Evolutionary conservation across 2,113 vertebrate species (phyloP), one percentile per base, ranked within the genome.

Genomic region (Tragelaphus strepsiceros): DNA sequence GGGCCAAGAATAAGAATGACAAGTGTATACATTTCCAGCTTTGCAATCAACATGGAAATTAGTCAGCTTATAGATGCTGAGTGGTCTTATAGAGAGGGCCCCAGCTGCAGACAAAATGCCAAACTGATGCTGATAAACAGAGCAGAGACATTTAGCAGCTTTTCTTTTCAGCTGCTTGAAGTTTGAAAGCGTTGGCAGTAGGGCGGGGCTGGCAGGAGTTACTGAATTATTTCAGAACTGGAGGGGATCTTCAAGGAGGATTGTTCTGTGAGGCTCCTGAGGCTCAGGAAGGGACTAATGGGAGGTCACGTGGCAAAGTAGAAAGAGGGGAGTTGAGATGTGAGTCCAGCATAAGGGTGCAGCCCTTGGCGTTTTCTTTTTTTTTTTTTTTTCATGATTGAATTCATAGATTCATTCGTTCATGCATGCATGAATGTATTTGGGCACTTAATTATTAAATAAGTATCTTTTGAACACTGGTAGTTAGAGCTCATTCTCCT

Each of bases 31-130:
- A 86, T 94, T 98, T 95, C 97, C 58, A 1, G 98, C 96, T 90
- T 93, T 95, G 97, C 96, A 98, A 91, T 98, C 97, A 97, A 61
- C 43, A 4, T 95, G 96, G 97, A 98, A 98, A 95, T 92, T 86
- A 97, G 88, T 96, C 96, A 78, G 96, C 96, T 96, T 96, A 89
- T 83, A 91, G 96, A 74, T 94, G 98, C 97, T 98, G 98, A 98
- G 83, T 95, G 97, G 98, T 98, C 97, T 97, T 97, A 83, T 53
- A 81, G 94, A 98, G 61, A 96, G 94, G 93, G 97, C 98, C 74
- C 98, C 98, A 99, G 98, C 97, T 99, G 98, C 97, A 98, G 64
- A 97, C 96, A 92, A 96, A 97, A 96, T 96, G 62, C 95, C 95
- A 97, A 90, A 74, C 86, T 46, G 30, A 97, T 88, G 77, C 87